These are phyloP conservation scores for Sycobia sp. DNA, from an alignment of 1,140 invertebrate species.

Conservation along the genomic window DNA sequence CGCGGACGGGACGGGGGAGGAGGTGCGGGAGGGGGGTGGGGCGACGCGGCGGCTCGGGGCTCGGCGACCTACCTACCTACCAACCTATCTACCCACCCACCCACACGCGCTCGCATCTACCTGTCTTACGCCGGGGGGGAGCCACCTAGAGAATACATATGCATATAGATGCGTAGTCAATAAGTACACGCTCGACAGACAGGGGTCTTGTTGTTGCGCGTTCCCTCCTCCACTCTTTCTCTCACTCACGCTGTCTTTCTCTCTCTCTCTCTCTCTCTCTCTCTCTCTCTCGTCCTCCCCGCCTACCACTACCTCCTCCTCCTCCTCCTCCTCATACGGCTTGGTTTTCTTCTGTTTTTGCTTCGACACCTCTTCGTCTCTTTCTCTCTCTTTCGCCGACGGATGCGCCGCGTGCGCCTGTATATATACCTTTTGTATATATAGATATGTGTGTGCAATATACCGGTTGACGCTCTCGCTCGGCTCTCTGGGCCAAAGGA, in stretches of 20 bases:
- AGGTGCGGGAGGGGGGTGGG: too few species aligned
- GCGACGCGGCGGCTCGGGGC: too few species aligned
- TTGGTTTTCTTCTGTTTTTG: conserved; percentile 2
- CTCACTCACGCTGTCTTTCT: too few species aligned
- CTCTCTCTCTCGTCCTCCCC: conserved; percentile 10
- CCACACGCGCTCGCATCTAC: too few species aligned
- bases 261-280: conserved; percentile 29
- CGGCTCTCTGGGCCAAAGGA: neutral
- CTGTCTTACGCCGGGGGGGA: neutral
- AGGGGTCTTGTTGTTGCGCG: conserved; percentile 54
- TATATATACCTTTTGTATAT: too few species aligned
- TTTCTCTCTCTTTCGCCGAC: too few species aligned
- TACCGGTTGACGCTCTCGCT: neutral
- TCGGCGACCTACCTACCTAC: conserved; percentile 56
- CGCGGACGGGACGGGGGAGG: too few species aligned
- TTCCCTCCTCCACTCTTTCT: conserved; percentile 28
- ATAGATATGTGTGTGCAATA: too few species aligned
- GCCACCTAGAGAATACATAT: conserved; percentile 42
- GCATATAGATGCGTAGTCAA: conserved; percentile 48
- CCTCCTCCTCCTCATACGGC: conserved; percentile 20
- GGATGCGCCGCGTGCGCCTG: too few species aligned
- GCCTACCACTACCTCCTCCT: conserved; percentile 21
- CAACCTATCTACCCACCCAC: conserved; percentile 54
- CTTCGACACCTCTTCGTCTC: conserved; percentile 15
- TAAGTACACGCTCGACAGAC: conserved; percentile 57